Base-by-base conservation (phyloP, 2,797 vertebrate genomes). In the Chanos chanos region DNA sequence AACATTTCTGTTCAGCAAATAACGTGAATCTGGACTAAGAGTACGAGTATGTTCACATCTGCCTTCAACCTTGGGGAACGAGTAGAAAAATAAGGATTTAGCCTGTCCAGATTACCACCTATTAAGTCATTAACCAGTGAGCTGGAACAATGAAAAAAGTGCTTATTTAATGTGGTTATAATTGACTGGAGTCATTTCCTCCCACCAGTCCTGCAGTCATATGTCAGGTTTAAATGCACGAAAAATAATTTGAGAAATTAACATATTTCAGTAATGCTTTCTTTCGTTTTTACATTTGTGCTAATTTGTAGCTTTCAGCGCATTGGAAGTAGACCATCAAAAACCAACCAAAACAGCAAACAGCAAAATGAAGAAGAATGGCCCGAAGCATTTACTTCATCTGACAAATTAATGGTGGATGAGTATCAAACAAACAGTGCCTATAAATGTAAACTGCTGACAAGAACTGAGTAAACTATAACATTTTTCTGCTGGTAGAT, bases 241-340 rank as follows among this genome's bases (percentile, higher is more conserved):
- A 79, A 78, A 71, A 83, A 83, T 69, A 51, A 82, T 77, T 78
- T 72, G 71, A 84, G 78, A 87, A 89, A 90, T 90, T 82, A 88
- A 79, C 75, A 76, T 88, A 77, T 88, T 90, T 89, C 60, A 80
- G 76, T 58, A 60, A 67, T 75, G 73, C 81, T 85, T 88, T 86
- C 76, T 70, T 73, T 75, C 68, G 64, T 66, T 73, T 72, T 80
- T 37, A 82, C 74, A 73, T 69, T 37, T 68, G 77, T 84, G 86
- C 80, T 81, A 73, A 83, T 77, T 83, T 87, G 52, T 69, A 86
- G 78, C 87, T 89, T 89, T 89, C 85, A 87, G 77, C 89, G 81
- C 83, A 87, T 83, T 87, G 89, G 88, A 92, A 97, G 86, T 70
- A 85, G 94, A 98, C 95, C 94, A 95, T 96, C 94, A 96, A 93